Base-by-base conservation (phyloP, 30 jellyfish, hydroid and myxozoan species). In the Pelagia noctiluca region DNA sequence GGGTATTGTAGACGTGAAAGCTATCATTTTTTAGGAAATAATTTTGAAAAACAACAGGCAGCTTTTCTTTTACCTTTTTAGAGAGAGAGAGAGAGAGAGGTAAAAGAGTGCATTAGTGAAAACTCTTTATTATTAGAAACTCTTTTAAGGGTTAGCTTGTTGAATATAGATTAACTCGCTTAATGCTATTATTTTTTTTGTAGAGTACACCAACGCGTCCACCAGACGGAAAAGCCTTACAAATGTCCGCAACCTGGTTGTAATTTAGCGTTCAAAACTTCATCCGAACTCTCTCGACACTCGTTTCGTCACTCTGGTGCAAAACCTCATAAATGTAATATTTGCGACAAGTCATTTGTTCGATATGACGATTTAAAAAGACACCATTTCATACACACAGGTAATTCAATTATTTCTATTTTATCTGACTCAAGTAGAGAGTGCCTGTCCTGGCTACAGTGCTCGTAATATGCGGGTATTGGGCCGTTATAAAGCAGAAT, bases 231-330 rank as follows among this genome's bases (percentile, higher is more conserved):
- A 33, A 93, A 93, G 48, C 98, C 98, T 2, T 88, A 37, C 84
- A 81, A 78, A 60, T 93, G 98, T 63, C n/a, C 83, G 19, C 78
- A 77, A 60, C 53, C 84, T n/a, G 96, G 92, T 19, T 93, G 98
- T 49, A 68, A 85, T 5, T 88, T 88, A 60, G 96, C 98, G 36
- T 93, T 93, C 93, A 93, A 93, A 76, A 93, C 98, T 34, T 76
- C 98, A 2, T 93, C 98, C 2, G 98, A 93, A 52, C 86, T 93
- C 24, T 77, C 98, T 18, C 88, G 98, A 11, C 98, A 93, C 69
- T 93, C 91, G 28, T 93, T 93, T 75, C 96, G 98, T 2, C 98
- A 93, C 57, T 88, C 98, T 28, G 98, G 98, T 2, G 96, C 90
- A 53, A 93, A 93, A 50, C 98, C 98, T 23, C 95, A 78, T 37